Conservation (phyloP, 2,113 vertebrate genomes). For the Phylloscopus whistleri region DNA sequence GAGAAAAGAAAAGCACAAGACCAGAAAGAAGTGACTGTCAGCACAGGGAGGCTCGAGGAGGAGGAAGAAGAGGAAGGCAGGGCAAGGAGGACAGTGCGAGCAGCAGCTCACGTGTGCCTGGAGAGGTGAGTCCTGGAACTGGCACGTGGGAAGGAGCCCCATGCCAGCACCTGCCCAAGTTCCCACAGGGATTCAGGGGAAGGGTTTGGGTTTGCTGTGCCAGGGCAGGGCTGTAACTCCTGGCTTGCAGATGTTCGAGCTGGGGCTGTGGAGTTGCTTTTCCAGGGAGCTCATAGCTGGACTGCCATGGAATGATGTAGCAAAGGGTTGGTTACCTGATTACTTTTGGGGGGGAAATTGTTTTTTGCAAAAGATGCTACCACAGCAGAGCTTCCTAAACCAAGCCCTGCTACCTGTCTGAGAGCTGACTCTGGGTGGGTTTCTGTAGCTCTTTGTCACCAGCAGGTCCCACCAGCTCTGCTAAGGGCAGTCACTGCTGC, state of each 20-base stretch:
- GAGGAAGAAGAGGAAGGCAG: background rate
- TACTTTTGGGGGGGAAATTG: accelerated
- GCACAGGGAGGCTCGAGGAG: background rate
- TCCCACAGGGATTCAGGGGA: background rate
- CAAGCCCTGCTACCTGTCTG: background rate
- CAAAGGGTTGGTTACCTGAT: background rate
- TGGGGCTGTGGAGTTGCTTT: background rate
- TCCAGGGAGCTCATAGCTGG: background rate
- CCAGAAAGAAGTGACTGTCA: background rate
- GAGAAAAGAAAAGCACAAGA: slow-evolving; percentile 12
- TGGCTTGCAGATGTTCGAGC: accelerated
- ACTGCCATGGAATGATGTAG: accelerated
- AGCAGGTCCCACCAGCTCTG: background rate
- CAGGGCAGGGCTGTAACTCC: background rate
- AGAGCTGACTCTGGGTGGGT: background rate
- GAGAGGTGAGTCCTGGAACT: background rate
- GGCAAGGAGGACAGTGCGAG: accelerated
- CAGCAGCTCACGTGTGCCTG: background rate
- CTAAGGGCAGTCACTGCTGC: background rate
- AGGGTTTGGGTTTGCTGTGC: background rate
- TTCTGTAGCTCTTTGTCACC: background rate
- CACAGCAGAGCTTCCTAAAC: background rate
- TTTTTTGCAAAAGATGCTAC: background rate
- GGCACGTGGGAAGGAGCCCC: background rate
- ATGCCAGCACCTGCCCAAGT: background rate